Conservation (phyloP, 23 tunicate species). For the Clavelina lepadiformis region DNA sequence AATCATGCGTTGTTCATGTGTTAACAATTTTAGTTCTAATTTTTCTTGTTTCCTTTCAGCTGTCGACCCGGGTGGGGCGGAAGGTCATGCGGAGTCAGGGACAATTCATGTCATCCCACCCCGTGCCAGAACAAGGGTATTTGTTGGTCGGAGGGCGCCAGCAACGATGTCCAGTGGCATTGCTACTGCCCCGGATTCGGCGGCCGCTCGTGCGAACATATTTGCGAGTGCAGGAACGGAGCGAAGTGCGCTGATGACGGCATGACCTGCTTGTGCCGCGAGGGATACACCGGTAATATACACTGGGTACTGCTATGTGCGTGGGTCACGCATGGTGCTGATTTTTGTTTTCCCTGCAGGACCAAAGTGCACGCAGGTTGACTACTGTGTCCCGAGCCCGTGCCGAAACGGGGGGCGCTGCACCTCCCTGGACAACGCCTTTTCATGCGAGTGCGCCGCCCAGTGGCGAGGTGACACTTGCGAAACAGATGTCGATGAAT, state of each 20-base stretch:
- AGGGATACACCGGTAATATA: slow-evolving; percentile 28
- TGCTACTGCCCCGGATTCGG: slow-evolving; percentile 70
- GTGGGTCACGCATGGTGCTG: too few species aligned
- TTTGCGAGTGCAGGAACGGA: slow-evolving; percentile 17
- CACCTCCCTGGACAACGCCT: slow-evolving; percentile 3
- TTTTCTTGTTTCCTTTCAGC: slow-evolving; percentile 13
- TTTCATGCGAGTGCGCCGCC: slow-evolving; percentile 30
- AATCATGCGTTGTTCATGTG: too few species aligned
- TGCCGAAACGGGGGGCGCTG: slow-evolving; percentile 54
- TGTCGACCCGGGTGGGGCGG: slow-evolving; percentile 29
- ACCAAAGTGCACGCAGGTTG: slow-evolving; percentile 5
- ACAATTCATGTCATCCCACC: slow-evolving; percentile 9
- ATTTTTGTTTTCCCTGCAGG: too few species aligned
- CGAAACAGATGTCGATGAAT: slow-evolving; percentile 44
- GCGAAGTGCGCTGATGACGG: neutral
- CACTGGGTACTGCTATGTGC: too few species aligned
- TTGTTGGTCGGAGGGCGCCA: slow-evolving; percentile 1
- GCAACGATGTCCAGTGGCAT: neutral
- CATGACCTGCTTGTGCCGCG: slow-evolving; percentile 4
- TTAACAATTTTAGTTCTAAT: too few species aligned
- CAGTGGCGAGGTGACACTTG: slow-evolving; percentile 59
- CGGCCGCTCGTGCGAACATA: slow-evolving; percentile 31
- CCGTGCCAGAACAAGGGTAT: slow-evolving; percentile 35
- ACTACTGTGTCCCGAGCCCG: slow-evolving; percentile 33
- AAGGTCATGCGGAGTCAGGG: neutral